Base-by-base conservation (phyloP, 2,113 vertebrate species). In the Phalacrocorax aristotelis region DNA sequence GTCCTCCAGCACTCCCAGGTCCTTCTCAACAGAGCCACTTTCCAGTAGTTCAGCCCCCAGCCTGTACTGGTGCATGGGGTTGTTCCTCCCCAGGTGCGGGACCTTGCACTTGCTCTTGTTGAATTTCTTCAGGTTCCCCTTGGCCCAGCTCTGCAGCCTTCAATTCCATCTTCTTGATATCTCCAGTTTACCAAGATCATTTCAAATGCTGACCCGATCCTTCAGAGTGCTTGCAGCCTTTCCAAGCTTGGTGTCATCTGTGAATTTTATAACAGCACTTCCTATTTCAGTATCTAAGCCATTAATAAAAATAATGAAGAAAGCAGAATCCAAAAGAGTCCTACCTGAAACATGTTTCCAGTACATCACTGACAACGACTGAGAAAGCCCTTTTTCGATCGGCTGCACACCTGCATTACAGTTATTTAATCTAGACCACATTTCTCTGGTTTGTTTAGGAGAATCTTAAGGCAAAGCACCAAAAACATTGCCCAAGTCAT, bases 251-350 rank as follows among this genome's bases (percentile, higher is more conserved):
- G 62, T 83, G 64, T 85, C 87, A 92, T 77, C 70, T 91, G 75
- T 64, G 55, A 75, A 72, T 95, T 92, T 95, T 85, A 8, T 80
- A 90, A 90, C 58, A 79, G 66, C 66, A 54, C 46, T 91, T 94
- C 36, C 36, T 85, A 48, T 90, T 88, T 88, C 49, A 86, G 93
- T 85, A 88, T 74, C 40, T 61, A 66, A 85, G 30, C 38, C 22
- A 86, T 80, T 91, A 93, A 92, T 74, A 90, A 86, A 96, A 96
- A 93, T 74, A 80, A 23, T 86, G 71, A 93, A 77, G 70, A 90
- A 19, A 83, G 20, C 10, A 69, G 62, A 83, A 25, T 54, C 79
- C 75, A 83, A 90, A 94, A 55, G 34, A 82, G 54, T 75, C 42
- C 65, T 69, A 52, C 54, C 54, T 77, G 66, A 91, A 79, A 76